Base-by-base conservation (phyloP, 2,888 invertebrate genomes). In the Metacarcinus magister region DNA sequence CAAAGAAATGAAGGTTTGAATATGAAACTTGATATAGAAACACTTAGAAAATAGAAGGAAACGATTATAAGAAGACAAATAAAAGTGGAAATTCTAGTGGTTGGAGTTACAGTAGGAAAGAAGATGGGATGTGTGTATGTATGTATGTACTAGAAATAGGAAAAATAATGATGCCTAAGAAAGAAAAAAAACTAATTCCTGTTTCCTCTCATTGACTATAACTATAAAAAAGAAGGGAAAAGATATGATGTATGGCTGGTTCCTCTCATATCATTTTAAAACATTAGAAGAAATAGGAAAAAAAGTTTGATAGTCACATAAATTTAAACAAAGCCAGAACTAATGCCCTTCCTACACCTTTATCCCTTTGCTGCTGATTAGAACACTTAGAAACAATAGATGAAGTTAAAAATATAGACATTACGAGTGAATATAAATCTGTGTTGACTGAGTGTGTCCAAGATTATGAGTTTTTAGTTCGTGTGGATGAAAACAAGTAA, bases 211-310 rank as follows among this genome's bases (percentile, higher is more conserved):
- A 60, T 23, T 60, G 4, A 23, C 0, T 60, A 19, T 23, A 19
- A 23, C 60, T n/a, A 2, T 28, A n/a, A n/a, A n/a, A 75, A 75
- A 28, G 10, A 28, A 75, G 0, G 28, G n/a, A 28, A 75, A 28
- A 23, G 23, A 75, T 75, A 75, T 28, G 28, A 75, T n/a, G 28
- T 28, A 75, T 8, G 75, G 75, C 75, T 28, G 75, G 75, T 75
- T 75, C 75, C 75, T 75, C 75, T 75, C 75, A 75, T 75, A 75
- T 75, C 75, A 75, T n/a, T n/a, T 75, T 28, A 75, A n/a, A 23
- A 75, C 5, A 7, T 10, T 75, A 75, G 75, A 28, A 75, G 75
- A 28, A 4, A 75, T 75, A 75, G 60, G 7, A 28, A 28, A n/a
- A 75, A 23, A 75, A 75, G 75, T 28, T 8, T n/a, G 28, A 28